Evolutionary conservation across 53 echinoderm and acorn worm species (phyloP), one percentile per base, ranked within the genome.

Genomic region (Astropecten irregularis): DNA sequence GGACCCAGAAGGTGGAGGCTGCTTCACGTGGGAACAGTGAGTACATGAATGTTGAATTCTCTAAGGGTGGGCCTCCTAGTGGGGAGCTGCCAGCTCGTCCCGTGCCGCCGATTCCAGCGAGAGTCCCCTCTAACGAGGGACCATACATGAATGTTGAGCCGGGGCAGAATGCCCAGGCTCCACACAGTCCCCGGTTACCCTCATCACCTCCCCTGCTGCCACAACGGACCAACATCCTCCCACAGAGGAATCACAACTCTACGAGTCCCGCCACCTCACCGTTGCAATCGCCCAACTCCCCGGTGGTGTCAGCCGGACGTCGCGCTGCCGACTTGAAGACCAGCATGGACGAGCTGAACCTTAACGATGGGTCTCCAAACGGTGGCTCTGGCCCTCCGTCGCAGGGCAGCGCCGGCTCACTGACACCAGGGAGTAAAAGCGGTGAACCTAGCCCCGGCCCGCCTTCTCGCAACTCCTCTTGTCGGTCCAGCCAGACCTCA

Each of bases 141-240:
- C 90, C 90, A 29, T 93, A 89, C 68, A 93, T 93, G 77, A 93
- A 94, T 34, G 84, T 91, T 25, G 88, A 94, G 38, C 65, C 83
- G 22, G 74, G 90, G 10, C 66, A 73, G 65, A 54, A 44, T 2
- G 67, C 21, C 50, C 46, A 46, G 9, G n/a, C n/a, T n/a, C 40
- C 56, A 0, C 40, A 57, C 4, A 85, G 90, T 40, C 85, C 90
- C 0, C 82, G 73, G 14, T 66, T 67, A 9, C 90, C 90, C 3
- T 54, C 77, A 32, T 81, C 90, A 9, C 89, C 91, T 2, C 81
- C 60, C 14, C 49, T 56, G 15, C 87, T 76, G 18, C 64, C 90
- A 0, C 88, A 83, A 11, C 76, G 85, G 25, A 7, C 25, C 1
- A 56, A 56, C 28, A 31, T 62, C 13, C 42, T 62, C 25, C 63